Conservation (phyloP, 1,140 invertebrate species). For the Littorina saxatilis region DNA sequence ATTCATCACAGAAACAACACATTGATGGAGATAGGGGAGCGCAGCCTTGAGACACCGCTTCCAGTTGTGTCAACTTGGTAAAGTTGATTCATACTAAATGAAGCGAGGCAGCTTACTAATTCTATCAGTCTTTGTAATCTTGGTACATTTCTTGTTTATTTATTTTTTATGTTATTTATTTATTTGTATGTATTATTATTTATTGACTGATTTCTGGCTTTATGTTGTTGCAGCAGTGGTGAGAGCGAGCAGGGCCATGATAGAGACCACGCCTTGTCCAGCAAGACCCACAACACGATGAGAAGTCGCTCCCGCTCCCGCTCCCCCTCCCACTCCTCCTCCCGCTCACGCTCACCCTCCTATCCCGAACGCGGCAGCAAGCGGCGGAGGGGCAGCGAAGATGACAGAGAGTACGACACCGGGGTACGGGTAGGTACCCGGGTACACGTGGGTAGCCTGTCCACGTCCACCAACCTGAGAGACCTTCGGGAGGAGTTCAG, state of each 20-base stretch:
- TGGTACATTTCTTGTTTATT: no score
- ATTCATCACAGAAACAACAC: no score
- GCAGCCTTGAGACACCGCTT: no score
- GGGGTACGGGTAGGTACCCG: slow-evolving; percentile 53
- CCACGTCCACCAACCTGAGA: slow-evolving; percentile 64
- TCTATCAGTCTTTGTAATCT: no score
- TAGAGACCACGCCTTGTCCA: not conserved
- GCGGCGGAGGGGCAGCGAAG: slow-evolving; percentile 37
- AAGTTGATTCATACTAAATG: no score
- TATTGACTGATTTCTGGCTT: no score
- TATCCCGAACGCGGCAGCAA: not conserved
- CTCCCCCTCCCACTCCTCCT: not conserved
- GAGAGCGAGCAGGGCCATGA: not conserved
- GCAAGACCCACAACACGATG: not conserved
- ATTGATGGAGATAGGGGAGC: no score
- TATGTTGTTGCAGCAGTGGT: not conserved
- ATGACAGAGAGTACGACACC: slow-evolving; percentile 42
- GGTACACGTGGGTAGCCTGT: slow-evolving; percentile 72
- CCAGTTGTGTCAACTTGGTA: no score
- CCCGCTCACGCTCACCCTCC: not conserved
- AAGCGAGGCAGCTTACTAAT: no score
- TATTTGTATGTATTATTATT: no score
- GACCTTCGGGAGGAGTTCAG: slow-evolving; percentile 71
- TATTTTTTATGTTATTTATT: no score
- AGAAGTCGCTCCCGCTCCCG: not conserved